phyloP scores from a whole-genome alignment of 2,113 vertebrate genomes.

The Loxodonta africana region DNA sequence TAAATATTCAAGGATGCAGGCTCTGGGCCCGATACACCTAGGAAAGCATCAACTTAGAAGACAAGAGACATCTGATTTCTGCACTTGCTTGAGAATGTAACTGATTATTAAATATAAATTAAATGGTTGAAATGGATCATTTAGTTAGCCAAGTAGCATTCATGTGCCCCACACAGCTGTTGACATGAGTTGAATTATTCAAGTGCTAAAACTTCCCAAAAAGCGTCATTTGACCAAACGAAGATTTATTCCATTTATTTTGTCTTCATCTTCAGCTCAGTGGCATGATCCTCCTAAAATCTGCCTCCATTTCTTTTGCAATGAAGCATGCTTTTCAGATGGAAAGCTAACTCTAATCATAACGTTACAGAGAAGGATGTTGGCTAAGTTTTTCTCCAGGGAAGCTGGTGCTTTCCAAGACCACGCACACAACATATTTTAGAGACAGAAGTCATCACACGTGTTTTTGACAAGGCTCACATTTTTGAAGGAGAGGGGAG shows the following conservation, averaged over 20 bases:
- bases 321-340: neutral
- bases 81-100: neutral
- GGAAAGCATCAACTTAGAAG: too few species aligned
- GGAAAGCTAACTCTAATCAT: neutral
- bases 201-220: neutral
- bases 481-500: neutral
- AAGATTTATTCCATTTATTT: neutral
- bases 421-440: neutral
- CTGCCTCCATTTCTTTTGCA: neutral
- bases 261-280: neutral
- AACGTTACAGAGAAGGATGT: neutral
- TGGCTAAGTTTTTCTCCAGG: neutral
- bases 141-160: neutral
- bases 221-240: neutral
- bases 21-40: neutral
- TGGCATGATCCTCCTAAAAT: neutral
- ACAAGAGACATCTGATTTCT: neutral
- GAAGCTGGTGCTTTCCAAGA: neutral
- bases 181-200: fast-evolving
- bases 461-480: neutral
- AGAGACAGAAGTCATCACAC: neutral
- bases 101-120: neutral
- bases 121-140: neutral
- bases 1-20: neutral
- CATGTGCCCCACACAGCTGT: neutral